Conservation (phyloP, 2,797 vertebrate species). For the Smutsia gigantea region DNA sequence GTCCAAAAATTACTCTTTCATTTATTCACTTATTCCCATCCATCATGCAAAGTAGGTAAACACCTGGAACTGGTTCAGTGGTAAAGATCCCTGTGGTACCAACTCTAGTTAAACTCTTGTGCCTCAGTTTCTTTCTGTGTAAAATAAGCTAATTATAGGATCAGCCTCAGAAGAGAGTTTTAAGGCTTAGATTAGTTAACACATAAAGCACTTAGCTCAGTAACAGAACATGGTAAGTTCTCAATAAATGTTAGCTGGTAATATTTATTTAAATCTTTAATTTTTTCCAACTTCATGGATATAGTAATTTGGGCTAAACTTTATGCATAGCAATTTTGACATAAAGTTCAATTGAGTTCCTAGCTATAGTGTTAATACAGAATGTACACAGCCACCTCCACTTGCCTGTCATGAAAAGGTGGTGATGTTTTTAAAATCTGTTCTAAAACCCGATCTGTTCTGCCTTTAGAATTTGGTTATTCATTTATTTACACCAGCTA, state of each 20-base stretch:
- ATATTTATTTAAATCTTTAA: background rate
- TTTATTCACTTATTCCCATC: background rate
- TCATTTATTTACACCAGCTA: background rate
- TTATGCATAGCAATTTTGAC: background rate
- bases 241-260: background rate
- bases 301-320: background rate
- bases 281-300: background rate
- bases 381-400: background rate
- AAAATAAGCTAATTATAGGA: background rate
- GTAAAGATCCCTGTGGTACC: background rate
- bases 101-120: background rate
- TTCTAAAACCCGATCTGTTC: background rate
- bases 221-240: background rate
- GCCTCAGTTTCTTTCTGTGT: background rate
- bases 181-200: background rate
- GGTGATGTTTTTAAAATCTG: background rate
- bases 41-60: background rate
- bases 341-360: background rate
- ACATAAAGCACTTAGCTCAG: background rate
- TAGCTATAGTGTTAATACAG: background rate
- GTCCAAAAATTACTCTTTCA: background rate
- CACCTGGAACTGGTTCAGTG: background rate
- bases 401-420: background rate
- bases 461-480: background rate
- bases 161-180: background rate